Base-by-base conservation (phyloP, 2,797 vertebrate species). In the Chanos chanos region DNA sequence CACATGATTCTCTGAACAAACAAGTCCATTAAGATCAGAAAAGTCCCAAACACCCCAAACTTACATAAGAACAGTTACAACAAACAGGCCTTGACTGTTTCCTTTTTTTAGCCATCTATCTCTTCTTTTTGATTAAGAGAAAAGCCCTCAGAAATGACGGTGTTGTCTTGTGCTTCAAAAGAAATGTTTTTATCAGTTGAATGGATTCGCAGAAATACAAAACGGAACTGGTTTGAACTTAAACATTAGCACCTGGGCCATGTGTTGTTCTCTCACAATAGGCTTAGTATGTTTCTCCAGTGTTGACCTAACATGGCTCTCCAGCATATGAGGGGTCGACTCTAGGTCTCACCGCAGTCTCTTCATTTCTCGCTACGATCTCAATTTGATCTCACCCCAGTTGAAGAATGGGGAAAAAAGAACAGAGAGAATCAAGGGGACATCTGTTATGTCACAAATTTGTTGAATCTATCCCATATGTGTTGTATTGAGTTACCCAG, bases 1-100 rank as follows among this genome's bases (percentile, higher is more conserved):
- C 86, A 87, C 83, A 89, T 86, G 85, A 72, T 86, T 73, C 65
- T 61, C 27, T 78, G 82, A 87, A 85, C 80, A 71, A 72, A 33
- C 69, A 70, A 72, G 48, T 82, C 78, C 83, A 68, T 85, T 73
- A 58, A 70, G 71, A n/a, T 16, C 37, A 37, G 25, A 27, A 53
- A 61, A 53, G 51, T 41, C 25, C 22, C 28, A 47, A 75, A 83
- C 72, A 75, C 8, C 48, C 59, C 24, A 66, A 80, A 81, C 34
- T 54, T 70, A 75, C 77, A 75, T 75, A 66, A 74, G 83, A 80
- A 73, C 79, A 66, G 54, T 64, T 73, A 73, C 76, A 80, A 73
- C 84, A 81, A 87, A 83, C 75, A 79, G 78, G 78, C 75, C 61
- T 76, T 71, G 66, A 72, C n/a, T 85, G 83, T 81, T 83, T 76